Percentiles rank a stretch among this genome's conserved stretches.
Evolutionary conservation across 2,888 invertebrate genomes (phyloP).

Genomic region (Graphium colonna): DNA sequence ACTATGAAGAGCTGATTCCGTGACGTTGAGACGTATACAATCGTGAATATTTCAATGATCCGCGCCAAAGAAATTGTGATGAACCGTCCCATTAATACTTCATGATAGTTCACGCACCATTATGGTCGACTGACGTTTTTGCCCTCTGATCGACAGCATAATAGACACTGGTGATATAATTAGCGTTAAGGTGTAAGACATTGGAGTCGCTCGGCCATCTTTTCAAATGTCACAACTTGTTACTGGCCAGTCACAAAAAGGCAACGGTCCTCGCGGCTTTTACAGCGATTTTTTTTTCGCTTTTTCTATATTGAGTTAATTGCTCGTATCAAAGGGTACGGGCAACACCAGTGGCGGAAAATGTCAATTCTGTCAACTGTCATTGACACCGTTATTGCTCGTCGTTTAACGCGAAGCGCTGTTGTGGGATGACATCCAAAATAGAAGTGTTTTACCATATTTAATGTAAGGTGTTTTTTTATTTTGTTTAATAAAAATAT

Average conservation of each 20-base stretch:
- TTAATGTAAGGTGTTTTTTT: too few relatives aligned
- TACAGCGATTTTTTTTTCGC: background rate
- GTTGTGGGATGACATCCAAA: too few relatives aligned
- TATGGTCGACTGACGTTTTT: slow-evolving; percentile 11
- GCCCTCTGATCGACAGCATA: slow-evolving; percentile 15
- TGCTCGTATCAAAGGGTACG: slow-evolving; percentile 1
- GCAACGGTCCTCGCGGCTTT: slow-evolving; percentile 11
- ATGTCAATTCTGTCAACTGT: slow-evolving; percentile 9
- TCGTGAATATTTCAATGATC: slow-evolving; percentile 5
- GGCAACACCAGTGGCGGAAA: slow-evolving; percentile 10
- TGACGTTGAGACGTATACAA: background rate
- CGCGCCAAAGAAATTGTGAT: slow-evolving; percentile 2
- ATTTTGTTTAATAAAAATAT: too few relatives aligned
- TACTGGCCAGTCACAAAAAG: slow-evolving; percentile 4
- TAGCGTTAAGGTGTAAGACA: slow-evolving; percentile 14
- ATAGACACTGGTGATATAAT: slow-evolving; percentile 9
- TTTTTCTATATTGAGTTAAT: slow-evolving; percentile 8
- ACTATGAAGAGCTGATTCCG: slow-evolving; percentile 1
- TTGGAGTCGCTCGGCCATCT: slow-evolving; percentile 9
- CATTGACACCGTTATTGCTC: background rate
- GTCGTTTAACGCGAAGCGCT: background rate
- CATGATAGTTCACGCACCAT: background rate
- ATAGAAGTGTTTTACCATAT: too few relatives aligned
- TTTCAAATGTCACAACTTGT: slow-evolving; percentile 22
- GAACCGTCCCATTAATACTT: background rate